Conservation (phyloP, 1,140 invertebrate genomes). For the Galleria mellonella region DNA sequence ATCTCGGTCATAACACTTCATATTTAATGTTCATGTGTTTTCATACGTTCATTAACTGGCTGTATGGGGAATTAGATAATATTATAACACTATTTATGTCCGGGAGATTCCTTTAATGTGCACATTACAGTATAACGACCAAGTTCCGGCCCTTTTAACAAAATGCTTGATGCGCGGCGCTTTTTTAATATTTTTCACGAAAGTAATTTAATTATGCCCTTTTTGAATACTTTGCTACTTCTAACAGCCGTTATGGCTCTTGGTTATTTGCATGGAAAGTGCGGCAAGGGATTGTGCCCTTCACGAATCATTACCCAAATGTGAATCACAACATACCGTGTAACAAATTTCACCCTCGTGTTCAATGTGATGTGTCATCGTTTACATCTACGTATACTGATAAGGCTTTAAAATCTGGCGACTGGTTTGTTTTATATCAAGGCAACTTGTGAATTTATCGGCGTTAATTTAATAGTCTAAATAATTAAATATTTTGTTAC, state of each 20-base stretch:
- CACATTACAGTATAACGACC: conserved; percentile 2
- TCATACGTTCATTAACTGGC: conserved; percentile 17
- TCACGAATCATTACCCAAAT: conserved; percentile 6
- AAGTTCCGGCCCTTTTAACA: too few relatives aligned
- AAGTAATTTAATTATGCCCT: conserved; percentile 6
- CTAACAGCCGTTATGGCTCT: conserved; percentile 2
- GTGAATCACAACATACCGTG: too few relatives aligned
- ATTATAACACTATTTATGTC: conserved; percentile 8
- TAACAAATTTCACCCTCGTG: too few relatives aligned
- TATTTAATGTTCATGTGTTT: conserved; percentile 20
- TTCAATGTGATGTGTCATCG: too few relatives aligned
- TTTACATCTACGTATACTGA: too few relatives aligned
- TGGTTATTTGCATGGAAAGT: conserved; percentile 1
- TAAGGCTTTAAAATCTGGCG: too few relatives aligned
- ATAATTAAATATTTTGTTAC: too few relatives aligned
- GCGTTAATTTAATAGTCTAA: too few relatives aligned
- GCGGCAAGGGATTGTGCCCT: not conserved
- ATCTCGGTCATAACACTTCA: conserved; percentile 18
- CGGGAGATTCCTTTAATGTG: conserved; percentile 7
- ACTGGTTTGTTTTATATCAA: too few relatives aligned
- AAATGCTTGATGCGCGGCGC: too few relatives aligned
- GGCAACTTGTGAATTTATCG: too few relatives aligned
- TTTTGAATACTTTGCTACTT: conserved; percentile 3
- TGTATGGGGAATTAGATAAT: conserved; percentile 4
- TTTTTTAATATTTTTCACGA: not conserved